Evolutionary conservation across 2,113 vertebrate species (phyloP).

Genomic region (Nicator chloris): DNA sequence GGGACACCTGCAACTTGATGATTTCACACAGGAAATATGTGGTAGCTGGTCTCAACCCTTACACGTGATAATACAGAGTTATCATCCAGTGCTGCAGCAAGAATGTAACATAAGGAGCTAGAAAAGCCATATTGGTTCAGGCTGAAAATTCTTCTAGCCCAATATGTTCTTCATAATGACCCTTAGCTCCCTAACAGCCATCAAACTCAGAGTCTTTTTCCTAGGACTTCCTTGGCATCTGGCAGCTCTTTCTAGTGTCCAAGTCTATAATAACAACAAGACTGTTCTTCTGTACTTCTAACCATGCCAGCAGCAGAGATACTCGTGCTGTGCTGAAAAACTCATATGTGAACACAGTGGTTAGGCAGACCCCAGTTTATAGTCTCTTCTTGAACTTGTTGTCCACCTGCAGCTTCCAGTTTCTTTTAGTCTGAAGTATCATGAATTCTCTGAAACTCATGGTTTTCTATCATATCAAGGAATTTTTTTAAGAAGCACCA

Average conservation of each 20-base stretch:
- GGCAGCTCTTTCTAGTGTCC: neutral
- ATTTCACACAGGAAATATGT: neutral
- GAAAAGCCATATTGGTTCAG: neutral
- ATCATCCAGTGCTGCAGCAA: neutral
- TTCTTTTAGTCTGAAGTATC: neutral
- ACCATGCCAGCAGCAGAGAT: neutral
- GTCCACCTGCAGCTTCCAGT: neutral
- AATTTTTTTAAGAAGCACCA: neutral
- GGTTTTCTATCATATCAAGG: neutral
- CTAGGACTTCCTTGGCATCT: neutral
- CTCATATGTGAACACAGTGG: accelerated
- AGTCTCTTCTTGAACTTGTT: neutral
- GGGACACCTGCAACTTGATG: neutral
- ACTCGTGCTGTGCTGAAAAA: neutral
- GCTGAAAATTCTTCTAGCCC: neutral
- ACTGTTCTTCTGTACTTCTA: neutral
- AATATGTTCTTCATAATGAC: neutral
- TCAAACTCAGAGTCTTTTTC: neutral
- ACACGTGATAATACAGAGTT: neutral
- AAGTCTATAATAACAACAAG: neutral
- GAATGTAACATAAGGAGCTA: accelerated
- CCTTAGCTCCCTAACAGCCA: neutral
- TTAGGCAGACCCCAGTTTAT: neutral
- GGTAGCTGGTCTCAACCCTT: neutral
- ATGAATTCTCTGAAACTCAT: neutral